phyloP scores from a whole-genome alignment of 2,888 invertebrate species.

The Metellina segmentata region DNA sequence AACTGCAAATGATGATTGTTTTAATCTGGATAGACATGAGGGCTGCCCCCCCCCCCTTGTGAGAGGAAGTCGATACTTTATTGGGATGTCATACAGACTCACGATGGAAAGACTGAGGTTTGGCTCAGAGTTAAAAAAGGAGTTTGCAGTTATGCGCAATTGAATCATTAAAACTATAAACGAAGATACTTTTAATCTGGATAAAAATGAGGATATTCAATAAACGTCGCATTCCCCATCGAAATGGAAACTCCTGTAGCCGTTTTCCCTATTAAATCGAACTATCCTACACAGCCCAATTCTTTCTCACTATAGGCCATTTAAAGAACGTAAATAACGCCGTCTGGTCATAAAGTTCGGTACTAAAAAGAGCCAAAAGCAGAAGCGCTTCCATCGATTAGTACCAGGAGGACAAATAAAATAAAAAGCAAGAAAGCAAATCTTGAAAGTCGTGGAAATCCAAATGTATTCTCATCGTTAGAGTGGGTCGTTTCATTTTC shows the following conservation, averaged over 20 bases:
- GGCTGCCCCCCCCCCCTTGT: too few relatives aligned
- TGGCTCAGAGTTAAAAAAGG: too few relatives aligned
- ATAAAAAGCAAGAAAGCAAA: slow-evolving; percentile 61
- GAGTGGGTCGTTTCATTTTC: slow-evolving; percentile 62
- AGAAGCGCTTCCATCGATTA: slow-evolving; percentile 54
- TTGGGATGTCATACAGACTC: too few relatives aligned
- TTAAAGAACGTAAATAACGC: slow-evolving; percentile 63
- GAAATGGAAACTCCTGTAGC: not conserved
- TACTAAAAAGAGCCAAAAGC: slow-evolving; percentile 45
- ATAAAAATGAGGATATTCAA: too few relatives aligned
- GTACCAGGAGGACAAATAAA: slow-evolving; percentile 43
- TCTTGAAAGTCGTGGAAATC: slow-evolving; percentile 66
- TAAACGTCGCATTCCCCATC: too few relatives aligned
- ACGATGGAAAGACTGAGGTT: too few relatives aligned
- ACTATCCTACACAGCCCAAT: slow-evolving; percentile 32
- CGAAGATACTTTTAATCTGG: too few relatives aligned
- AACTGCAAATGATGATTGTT: too few relatives aligned
- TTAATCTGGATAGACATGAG: too few relatives aligned
- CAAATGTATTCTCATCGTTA: slow-evolving; percentile 74
- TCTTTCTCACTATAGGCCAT: slow-evolving; percentile 44
- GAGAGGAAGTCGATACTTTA: too few relatives aligned
- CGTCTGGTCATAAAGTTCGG: slow-evolving; percentile 43
- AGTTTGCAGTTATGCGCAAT: too few relatives aligned
- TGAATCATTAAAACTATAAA: too few relatives aligned
- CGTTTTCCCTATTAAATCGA: slow-evolving; percentile 10